These are phyloP conservation scores for Pogonus chalceus DNA, from an alignment of 1,140 invertebrate species.

Conservation along the genomic window DNA sequence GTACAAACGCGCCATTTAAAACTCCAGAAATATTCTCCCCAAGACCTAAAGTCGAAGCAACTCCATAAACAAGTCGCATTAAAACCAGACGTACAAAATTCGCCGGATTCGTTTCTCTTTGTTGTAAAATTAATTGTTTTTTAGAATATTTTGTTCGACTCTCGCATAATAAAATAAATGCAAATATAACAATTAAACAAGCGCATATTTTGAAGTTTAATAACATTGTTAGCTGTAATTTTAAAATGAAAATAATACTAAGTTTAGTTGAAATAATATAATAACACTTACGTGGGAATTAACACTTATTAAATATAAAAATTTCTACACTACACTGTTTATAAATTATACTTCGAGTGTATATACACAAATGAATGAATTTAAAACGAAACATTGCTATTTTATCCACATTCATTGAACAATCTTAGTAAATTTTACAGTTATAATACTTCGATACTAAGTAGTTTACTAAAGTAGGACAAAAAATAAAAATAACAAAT, in stretches of 20 bases:
- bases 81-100: slow-evolving; percentile 38
- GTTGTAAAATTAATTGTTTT: slow-evolving; percentile 33
- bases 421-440: background rate
- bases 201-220: background rate
- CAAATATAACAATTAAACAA: background rate
- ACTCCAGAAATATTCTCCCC: slow-evolving; percentile 35
- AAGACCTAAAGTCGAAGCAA: slow-evolving; percentile 34
- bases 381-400: background rate
- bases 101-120: slow-evolving; percentile 44
- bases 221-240: background rate
- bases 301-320: too few species aligned
- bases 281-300: too few species aligned
- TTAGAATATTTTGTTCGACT: slow-evolving; percentile 20
- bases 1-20: slow-evolving; percentile 36
- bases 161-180: background rate
- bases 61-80: slow-evolving; percentile 35
- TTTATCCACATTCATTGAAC: background rate
- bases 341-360: background rate
- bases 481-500: too few species aligned
- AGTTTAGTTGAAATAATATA: too few species aligned
- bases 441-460: background rate
- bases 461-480: too few species aligned
- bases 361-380: background rate
- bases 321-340: too few species aligned
- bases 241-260: too few species aligned